phyloP scores from a whole-genome alignment of 2,888 invertebrate genomes.

The Phaedon cochleariae region DNA sequence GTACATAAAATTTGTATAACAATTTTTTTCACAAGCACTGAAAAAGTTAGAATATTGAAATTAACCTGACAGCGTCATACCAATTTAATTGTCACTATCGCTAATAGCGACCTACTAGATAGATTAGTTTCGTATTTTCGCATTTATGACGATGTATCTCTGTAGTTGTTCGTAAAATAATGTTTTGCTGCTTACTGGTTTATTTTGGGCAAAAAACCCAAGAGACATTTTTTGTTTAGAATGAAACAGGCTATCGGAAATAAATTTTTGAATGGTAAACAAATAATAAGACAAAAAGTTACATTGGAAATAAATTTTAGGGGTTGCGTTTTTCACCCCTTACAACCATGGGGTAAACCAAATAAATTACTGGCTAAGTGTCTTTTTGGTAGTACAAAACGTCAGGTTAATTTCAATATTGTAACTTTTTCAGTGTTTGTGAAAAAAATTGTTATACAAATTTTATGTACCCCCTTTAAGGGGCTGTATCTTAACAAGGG shows the following conservation, averaged over 20 bases:
- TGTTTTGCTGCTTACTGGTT: constrained; percentile 2
- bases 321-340: neutral
- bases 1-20: no score
- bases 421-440: neutral
- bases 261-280: constrained; percentile 31
- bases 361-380: neutral
- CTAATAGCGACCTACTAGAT: no score
- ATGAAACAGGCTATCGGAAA: constrained; percentile 35
- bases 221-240: constrained; percentile 30
- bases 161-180: constrained; percentile 32
- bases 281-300: constrained; percentile 29
- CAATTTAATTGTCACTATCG: no score
- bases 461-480: neutral
- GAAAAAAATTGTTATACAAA: neutral
- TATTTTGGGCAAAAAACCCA: constrained; percentile 16
- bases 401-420: neutral
- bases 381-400: neutral
- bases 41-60: no score
- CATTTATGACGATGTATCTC: constrained; percentile 36
- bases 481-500: neutral
- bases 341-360: constrained; percentile 2
- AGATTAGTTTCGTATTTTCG: no score
- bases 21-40: no score
- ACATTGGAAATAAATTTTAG: neutral
- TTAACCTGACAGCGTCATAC: no score